Evolutionary conservation across 1,140 invertebrate genomes (phyloP).

Genomic region (Liolophura sinensis): DNA sequence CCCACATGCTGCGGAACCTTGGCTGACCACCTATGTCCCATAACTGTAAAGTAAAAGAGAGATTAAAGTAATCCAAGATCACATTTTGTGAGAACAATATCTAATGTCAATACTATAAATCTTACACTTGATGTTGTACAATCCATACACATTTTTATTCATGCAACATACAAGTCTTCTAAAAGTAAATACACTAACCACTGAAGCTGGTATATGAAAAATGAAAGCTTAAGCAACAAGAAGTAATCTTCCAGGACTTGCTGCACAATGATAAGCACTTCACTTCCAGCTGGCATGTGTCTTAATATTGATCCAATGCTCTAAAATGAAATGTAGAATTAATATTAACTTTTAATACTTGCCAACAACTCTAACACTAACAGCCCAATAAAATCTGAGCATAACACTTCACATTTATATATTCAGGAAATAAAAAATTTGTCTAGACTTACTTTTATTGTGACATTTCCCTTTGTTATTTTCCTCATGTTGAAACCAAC

Average conservation of each 20-base stretch:
- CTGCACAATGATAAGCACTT: too few species aligned
- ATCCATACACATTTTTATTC: not conserved
- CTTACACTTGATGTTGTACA: not conserved
- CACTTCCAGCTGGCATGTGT: too few species aligned
- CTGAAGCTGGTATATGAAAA: too few species aligned
- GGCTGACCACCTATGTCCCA: slow-evolving; percentile 99
- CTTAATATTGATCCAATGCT: too few species aligned
- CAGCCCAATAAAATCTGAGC: too few species aligned
- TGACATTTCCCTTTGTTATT: slow-evolving; percentile 99
- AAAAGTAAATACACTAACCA: not conserved
- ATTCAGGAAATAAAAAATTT: too few species aligned
- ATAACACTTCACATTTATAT: too few species aligned
- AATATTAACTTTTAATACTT: too few species aligned
- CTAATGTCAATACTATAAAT: not conserved
- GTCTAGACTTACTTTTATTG: slow-evolving; percentile 76
- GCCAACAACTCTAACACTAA: too few species aligned
- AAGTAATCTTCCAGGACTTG: too few species aligned
- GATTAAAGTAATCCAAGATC: not conserved
- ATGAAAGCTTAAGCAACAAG: not conserved
- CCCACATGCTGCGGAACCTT: slow-evolving; percentile 99
- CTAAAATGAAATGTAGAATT: too few species aligned
- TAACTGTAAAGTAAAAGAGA: slow-evolving; percentile 63
- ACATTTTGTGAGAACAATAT: not conserved
- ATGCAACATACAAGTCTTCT: not conserved
- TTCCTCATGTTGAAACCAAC: slow-evolving; percentile 99